Evolutionary conservation across 2,113 vertebrate species (phyloP).

Genomic region (Chamaea fasciata): DNA sequence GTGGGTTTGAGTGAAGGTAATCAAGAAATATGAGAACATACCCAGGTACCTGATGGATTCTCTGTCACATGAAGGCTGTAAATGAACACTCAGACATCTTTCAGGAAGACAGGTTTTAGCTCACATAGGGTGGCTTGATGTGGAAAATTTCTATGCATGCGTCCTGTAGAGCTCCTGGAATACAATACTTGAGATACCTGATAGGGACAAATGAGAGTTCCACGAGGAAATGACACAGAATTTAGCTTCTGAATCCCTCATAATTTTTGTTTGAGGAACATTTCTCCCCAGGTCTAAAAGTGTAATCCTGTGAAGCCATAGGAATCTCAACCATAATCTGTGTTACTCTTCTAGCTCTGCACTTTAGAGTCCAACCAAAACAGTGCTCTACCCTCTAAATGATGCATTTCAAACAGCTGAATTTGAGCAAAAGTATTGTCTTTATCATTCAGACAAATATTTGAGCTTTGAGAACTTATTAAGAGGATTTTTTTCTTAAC

Average conservation of each 20-base stretch:
- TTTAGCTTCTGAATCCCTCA: background rate
- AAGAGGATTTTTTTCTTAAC: background rate
- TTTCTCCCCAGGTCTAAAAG: background rate
- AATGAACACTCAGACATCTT: background rate
- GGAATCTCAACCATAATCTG: background rate
- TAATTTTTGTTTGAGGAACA: background rate
- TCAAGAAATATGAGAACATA: background rate
- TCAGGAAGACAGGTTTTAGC: background rate
- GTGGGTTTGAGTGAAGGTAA: background rate
- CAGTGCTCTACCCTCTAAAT: background rate
- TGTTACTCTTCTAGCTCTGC: background rate
- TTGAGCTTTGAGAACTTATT: background rate
- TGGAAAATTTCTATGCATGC: background rate
- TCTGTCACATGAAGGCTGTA: background rate
- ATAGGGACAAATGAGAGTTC: background rate
- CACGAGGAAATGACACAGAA: background rate
- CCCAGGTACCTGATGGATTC: background rate
- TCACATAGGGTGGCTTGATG: background rate
- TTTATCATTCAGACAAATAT: background rate
- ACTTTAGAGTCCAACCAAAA: background rate
- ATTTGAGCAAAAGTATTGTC: background rate
- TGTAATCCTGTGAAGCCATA: background rate
- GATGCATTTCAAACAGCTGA: background rate
- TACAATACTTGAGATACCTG: background rate
- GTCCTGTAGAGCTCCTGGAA: background rate